phyloP scores from a whole-genome alignment of 2,888 invertebrate species.

The Gortyna flavago region DNA sequence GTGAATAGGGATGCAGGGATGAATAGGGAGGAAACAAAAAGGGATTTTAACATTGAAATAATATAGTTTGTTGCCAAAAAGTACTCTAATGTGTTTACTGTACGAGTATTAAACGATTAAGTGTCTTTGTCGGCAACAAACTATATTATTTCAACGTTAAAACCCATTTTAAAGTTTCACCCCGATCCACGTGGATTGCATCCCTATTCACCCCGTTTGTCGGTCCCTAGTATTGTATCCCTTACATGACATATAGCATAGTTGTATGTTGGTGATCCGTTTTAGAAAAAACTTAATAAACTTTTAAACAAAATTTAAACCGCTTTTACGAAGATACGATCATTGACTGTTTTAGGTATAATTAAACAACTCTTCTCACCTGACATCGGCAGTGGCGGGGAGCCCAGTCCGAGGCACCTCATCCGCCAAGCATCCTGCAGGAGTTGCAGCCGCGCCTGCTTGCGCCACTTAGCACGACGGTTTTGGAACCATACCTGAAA shows the following conservation, averaged over 20 bases:
- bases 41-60: background rate
- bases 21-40: background rate
- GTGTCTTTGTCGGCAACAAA: background rate
- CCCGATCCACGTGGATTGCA: background rate
- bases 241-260: background rate
- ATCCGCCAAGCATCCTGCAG: slow-evolving; percentile 97
- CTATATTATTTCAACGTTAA: background rate
- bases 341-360: background rate
- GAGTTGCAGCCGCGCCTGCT: slow-evolving; percentile 95
- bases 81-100: no score
- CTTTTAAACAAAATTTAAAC: background rate
- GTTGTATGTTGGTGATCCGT: background rate
- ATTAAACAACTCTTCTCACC: background rate
- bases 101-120: background rate
- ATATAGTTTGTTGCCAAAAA: background rate
- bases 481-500: slow-evolving; percentile 97
- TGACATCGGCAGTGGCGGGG: slow-evolving; percentile 90
- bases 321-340: background rate
- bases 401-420: slow-evolving; percentile 94
- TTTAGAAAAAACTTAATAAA: background rate
- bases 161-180: background rate
- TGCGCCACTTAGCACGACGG: slow-evolving; percentile 97
- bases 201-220: background rate
- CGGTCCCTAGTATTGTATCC: background rate
- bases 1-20: background rate